phyloP scores from a whole-genome alignment of 2,888 invertebrate species.

The Hermaeophaga mercurialis region DNA sequence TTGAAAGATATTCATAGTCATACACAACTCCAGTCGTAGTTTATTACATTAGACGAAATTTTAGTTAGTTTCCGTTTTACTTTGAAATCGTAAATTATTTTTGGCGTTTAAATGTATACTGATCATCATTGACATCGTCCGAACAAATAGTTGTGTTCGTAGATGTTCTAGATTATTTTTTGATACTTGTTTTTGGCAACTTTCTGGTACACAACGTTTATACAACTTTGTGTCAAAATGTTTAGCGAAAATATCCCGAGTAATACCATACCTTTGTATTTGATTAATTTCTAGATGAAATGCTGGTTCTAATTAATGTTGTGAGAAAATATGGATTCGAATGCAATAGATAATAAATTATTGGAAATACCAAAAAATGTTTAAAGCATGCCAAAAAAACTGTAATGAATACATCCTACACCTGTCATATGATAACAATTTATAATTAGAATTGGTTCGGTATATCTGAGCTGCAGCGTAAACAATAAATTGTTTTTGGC shows the following conservation, averaged over 20 bases:
- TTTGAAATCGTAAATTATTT: too few relatives aligned
- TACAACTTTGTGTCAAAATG: neutral
- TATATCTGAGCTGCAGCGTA: slow-evolving; percentile 2
- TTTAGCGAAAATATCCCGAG: slow-evolving; percentile 5
- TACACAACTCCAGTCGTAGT: too few relatives aligned
- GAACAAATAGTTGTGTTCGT: neutral
- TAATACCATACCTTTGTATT: slow-evolving; percentile 7
- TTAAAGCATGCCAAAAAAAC: slow-evolving; percentile 3
- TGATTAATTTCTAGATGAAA: slow-evolving; percentile 4
- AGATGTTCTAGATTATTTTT: slow-evolving; percentile 2
- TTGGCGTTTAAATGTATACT: too few relatives aligned
- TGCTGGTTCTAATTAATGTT: slow-evolving; percentile 6
- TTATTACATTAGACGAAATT: too few relatives aligned
- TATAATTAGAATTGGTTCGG: slow-evolving; percentile 6
- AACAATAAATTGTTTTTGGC: neutral
- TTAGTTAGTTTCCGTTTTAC: too few relatives aligned
- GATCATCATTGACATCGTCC: too few relatives aligned
- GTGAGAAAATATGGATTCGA: slow-evolving; percentile 1
- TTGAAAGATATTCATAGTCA: too few relatives aligned
- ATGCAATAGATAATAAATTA: slow-evolving; percentile 8
- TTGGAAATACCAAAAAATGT: slow-evolving; percentile 3
- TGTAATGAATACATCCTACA: slow-evolving; percentile 9
- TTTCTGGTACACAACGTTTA: neutral
- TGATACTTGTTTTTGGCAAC: slow-evolving; percentile 5
- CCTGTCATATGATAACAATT: slow-evolving; percentile 6